Evolutionary conservation across 2,113 vertebrate species (phyloP), one percentile per base, ranked within the genome.

Genomic region (Lepidothrix coronata): DNA sequence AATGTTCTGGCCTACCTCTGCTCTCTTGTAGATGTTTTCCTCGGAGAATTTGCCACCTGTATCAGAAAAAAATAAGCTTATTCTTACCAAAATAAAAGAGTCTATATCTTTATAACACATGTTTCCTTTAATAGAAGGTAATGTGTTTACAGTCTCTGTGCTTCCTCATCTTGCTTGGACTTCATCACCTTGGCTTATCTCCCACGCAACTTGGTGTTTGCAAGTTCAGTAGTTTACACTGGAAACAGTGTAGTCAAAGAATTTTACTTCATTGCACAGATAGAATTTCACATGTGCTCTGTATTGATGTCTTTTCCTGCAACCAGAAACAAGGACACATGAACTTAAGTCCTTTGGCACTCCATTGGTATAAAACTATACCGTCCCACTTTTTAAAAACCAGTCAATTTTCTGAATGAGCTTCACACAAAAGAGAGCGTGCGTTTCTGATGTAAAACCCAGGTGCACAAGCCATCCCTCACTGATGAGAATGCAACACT

Each of bases 391-490:
- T 91, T 17, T 62, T 52, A 67, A 94, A 91, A 96, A 77, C 44
- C 4, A 25, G 72, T 74, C 80, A 31, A 7, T 90, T 97, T 97
- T 97, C 87, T 94, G 95, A 97, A 96, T 95, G 91, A 93, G 89
- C 83, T 96, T 80, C 77, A 91, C 65, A 86, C 6, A 20, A 93
- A 89, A 1, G 0, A 94, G 63, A 91, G 49, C 10, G 2, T 15
- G 2, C 61, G 37, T 51, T 90, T 85, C 67, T 58, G 30, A 89
- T 95, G 63, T 63, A 86, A 94, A 87, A 92, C 46, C 63, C 93
- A 96, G 84, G 91, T 43, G 35, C 8, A 94, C 30, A 48, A 92
- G 75, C 41, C 66, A 43, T 85, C 24, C 41, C 48, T 68, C 72
- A 67, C 48, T 86, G 71, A 85, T 41, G 80, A 67, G 52, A 91